These are phyloP conservation scores for Berghia stephanieae DNA, from an alignment of 1,140 invertebrate species.

Conservation along the genomic window DNA sequence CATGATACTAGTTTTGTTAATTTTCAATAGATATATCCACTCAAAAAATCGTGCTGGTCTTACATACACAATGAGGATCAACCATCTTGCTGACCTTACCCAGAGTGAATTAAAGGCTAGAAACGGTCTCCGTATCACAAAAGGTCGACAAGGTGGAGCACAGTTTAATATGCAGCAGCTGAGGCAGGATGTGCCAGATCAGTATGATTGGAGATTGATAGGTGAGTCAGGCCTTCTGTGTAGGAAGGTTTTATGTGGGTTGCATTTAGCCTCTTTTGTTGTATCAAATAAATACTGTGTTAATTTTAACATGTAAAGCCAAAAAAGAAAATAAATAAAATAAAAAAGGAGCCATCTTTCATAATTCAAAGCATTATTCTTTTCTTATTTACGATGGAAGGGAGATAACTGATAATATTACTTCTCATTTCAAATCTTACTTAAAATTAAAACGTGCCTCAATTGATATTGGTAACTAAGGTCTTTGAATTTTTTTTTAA, in stretches of 20 bases:
- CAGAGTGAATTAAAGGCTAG: conserved; percentile 82
- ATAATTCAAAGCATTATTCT: neutral
- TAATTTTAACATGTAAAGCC: too few species aligned
- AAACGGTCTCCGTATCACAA: conserved; percentile 76
- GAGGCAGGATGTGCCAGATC: conserved; percentile 43
- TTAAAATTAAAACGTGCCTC: too few species aligned
- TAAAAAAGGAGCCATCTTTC: neutral
- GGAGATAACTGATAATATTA: too few species aligned
- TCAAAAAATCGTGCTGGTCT: conserved; percentile 83
- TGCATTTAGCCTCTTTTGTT: neutral
- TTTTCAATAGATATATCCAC: conserved; percentile 77
- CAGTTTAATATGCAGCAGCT: conserved; percentile 54
- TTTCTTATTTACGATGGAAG: too few species aligned
- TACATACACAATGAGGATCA: conserved; percentile 80
- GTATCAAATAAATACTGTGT: too few species aligned
- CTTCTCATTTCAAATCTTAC: too few species aligned
- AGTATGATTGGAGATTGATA: conserved; percentile 88
- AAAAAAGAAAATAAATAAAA: too few species aligned
- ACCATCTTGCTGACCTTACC: conserved; percentile 88
- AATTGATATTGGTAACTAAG: too few species aligned
- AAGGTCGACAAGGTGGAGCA: conserved; percentile 71
- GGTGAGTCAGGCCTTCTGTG: conserved; percentile 63
- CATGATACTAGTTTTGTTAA: neutral
- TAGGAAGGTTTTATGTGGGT: neutral
- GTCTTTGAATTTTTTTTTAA: too few species aligned